A percentile compares a stretch with the other conserved stretches of the same genome.
Evolutionary conservation across 2,113 vertebrate species (phyloP).

Genomic region (Zingel zingel): DNA sequence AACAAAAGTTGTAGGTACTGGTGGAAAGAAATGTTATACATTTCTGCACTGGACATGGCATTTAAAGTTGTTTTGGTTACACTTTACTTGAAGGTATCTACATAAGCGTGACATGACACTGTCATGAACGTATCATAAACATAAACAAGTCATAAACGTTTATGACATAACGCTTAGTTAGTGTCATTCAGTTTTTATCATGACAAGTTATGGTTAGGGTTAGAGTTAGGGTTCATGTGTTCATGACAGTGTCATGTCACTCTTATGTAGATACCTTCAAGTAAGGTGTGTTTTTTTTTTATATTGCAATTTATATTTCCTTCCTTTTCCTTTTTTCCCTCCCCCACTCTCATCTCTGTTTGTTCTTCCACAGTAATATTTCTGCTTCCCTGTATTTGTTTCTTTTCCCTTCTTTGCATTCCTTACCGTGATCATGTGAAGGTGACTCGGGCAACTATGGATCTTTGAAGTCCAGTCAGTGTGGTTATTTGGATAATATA

Average conservation of each 20-base stretch:
- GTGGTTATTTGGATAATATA: slow-evolving; percentile 9
- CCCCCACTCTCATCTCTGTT: slow-evolving; percentile 7
- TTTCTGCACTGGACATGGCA: slow-evolving; percentile 15
- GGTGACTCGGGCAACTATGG: background rate
- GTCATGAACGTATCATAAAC: no score
- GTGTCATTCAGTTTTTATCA: no score
- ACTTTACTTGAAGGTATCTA: no score
- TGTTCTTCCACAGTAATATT: slow-evolving; percentile 2
- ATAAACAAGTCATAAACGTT: no score
- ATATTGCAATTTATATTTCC: background rate
- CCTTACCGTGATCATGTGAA: background rate
- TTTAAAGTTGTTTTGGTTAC: background rate
- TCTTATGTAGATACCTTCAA: no score
- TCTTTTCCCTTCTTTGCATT: slow-evolving; percentile 30
- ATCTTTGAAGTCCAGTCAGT: background rate
- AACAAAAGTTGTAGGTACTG: slow-evolving; percentile 5
- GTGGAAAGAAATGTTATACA: slow-evolving; percentile 35
- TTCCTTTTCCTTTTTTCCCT: slow-evolving; percentile 8
- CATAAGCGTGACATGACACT: no score
- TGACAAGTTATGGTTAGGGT: no score
- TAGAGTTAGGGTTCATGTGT: no score
- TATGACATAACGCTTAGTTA: no score
- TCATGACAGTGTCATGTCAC: no score
- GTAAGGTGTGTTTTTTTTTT: background rate
- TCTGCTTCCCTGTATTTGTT: slow-evolving; percentile 1